A percentile compares a stretch with the other conserved stretches of the same genome.
Evolutionary conservation across 1,140 invertebrate species (phyloP).

Genomic region (Thalassaphorura encarpata): DNA sequence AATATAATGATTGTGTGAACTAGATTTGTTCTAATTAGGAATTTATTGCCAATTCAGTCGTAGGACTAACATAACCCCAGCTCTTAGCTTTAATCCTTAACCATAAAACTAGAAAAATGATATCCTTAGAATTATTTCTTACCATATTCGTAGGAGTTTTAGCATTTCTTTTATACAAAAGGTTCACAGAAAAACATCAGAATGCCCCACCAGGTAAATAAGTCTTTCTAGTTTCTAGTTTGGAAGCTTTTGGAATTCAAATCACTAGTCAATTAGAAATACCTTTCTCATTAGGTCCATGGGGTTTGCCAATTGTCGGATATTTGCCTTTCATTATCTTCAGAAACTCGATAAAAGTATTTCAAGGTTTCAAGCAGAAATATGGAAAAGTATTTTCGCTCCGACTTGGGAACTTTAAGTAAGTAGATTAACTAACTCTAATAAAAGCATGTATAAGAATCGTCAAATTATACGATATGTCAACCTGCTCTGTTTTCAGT

Average conservation of each 20-base stretch:
- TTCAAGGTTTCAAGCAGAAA: slow-evolving; percentile 21
- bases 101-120: background rate
- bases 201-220: slow-evolving; percentile 24
- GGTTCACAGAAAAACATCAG: slow-evolving; percentile 1
- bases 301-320: slow-evolving; percentile 27
- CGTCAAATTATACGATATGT: background rate
- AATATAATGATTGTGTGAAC: too few relatives aligned
- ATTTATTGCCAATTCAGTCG: too few relatives aligned
- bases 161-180: slow-evolving; percentile 5
- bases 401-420: slow-evolving; percentile 26
- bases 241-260: background rate
- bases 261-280: background rate
- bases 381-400: slow-evolving; percentile 31
- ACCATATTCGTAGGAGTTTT: slow-evolving; percentile 1
- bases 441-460: background rate
- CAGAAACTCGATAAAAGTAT: slow-evolving; percentile 19
- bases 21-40: too few relatives aligned
- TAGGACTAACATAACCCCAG: too few relatives aligned
- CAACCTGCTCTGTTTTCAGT: slow-evolving; percentile 5
- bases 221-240: background rate
- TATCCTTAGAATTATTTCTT: background rate
- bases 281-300: slow-evolving; percentile 18
- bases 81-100: too few relatives aligned
- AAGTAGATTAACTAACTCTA: background rate
- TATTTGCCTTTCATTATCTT: slow-evolving; percentile 27